These are phyloP conservation scores for Scomber colias DNA, from an alignment of 2,113 vertebrate species.

Conservation along the genomic window DNA sequence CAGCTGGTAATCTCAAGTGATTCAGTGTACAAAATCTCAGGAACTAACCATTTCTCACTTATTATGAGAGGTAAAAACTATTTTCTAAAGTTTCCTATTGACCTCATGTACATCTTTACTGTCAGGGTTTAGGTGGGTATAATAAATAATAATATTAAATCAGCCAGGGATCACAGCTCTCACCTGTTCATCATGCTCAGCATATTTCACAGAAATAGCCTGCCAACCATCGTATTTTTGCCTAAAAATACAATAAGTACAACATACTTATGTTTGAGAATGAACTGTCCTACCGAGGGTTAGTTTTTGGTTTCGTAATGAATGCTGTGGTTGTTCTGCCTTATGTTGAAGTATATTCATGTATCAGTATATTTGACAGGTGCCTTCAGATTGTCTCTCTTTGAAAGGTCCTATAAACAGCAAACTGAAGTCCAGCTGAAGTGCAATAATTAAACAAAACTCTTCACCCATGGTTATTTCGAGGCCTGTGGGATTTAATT, in stretches of 20 bases:
- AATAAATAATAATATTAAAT: too few relatives aligned
- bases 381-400: background rate
- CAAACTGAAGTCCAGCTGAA: conserved; percentile 19
- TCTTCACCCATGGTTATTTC: conserved; percentile 35
- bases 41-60: background rate
- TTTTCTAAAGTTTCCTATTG: background rate
- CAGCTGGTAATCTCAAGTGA: conserved; percentile 12
- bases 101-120: background rate
- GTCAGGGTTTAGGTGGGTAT: background rate
- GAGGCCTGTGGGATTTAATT: conserved; percentile 52
- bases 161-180: too few relatives aligned
- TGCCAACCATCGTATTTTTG: background rate
- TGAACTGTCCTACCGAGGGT: background rate
- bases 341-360: background rate
- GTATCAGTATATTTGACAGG: background rate
- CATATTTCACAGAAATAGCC: too few relatives aligned
- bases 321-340: background rate
- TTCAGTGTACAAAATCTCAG: background rate
- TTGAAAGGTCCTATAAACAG: conserved; percentile 8
- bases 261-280: background rate
- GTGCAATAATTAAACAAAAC: conserved; percentile 43
- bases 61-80: background rate
- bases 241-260: background rate
- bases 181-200: background rate
- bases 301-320: background rate